Evolutionary conservation across 92 coral and sea anemone genomes (phyloP), one percentile per base, ranked within the genome.

Genomic region (Actinostola sp.): DNA sequence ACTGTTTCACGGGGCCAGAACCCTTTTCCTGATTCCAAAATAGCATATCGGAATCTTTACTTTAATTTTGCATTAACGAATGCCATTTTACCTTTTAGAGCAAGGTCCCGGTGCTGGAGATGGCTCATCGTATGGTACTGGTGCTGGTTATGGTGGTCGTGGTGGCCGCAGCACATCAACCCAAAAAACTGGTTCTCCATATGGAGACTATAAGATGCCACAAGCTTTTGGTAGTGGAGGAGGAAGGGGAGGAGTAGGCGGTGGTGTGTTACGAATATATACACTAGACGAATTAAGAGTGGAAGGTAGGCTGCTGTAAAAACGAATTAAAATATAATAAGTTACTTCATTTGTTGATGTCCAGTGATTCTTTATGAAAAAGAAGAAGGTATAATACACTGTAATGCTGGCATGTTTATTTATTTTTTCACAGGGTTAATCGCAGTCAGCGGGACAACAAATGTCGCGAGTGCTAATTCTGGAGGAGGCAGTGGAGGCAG

Each of bases 401-500:
- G 42, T 11, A 4, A 4, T 36, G 42, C 42, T 36, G 4, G 42
- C 11, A 4, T 36, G 42, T 36, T 36, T 4, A 36, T 36, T 36
- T 11, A 36, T 36, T 36, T 36, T 4, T 36, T 36, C 53, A 20
- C 59, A 86, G 91, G 91, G 27, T 30, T 50, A 10, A 82, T 87
- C 56, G 66, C 77, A 42, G 92, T 78, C 1, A 59, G 71, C 46
- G 92, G 88, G 0, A 30, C 33, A 45, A 54, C 84, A 17, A 77
- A 70, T 25, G 46, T 68, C 13, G 58, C 82, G 0, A 41, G 49
- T 21, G 66, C 39, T 57, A 67, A 75, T 38, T 51, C 75, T 21
- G 92, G 92, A 25, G 92, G 92, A 3, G 92, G 88, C 5, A 87
- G 92, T 73, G 92, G 92, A n/a, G 92, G 92, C 28, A 87, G 92